Percentiles rank a stretch among this genome's conserved stretches.
Evolutionary conservation across 2,113 vertebrate genomes (phyloP).

Genomic region (Nothoprocta perdicaria): DNA sequence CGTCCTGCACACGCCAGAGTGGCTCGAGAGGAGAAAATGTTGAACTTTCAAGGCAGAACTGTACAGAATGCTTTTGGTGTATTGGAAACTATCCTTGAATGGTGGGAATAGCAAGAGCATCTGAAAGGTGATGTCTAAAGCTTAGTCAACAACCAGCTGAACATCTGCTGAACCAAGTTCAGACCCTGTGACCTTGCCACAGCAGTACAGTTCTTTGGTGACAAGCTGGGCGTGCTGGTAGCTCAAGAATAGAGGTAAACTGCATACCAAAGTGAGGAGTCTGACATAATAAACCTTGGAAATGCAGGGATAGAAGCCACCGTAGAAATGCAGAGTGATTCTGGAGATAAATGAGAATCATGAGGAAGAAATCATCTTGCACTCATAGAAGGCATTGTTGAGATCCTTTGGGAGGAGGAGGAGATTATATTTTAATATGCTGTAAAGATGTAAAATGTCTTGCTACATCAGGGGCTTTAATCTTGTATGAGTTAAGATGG

Average conservation of each 20-base stretch:
- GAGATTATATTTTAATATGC: neutral
- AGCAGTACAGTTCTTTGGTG: neutral
- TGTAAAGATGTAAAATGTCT: neutral
- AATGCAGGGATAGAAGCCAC: neutral
- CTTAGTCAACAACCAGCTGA: neutral
- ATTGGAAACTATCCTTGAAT: neutral
- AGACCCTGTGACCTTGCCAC: neutral
- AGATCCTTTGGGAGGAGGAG: neutral
- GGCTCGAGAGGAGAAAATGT: neutral
- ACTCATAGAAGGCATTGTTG: neutral
- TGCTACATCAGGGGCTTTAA: neutral
- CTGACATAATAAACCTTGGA: neutral
- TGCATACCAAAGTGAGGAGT: neutral
- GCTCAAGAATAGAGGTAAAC: neutral
- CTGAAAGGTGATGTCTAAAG: neutral
- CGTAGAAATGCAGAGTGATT: neutral
- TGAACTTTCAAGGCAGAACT: neutral
- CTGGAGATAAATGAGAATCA: neutral
- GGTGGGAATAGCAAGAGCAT: neutral
- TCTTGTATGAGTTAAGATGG: neutral
- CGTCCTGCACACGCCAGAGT: neutral
- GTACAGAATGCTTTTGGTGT: neutral
- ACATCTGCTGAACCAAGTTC: neutral
- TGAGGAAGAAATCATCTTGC: neutral
- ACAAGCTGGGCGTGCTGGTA: neutral